Conservation (phyloP, 2,113 vertebrate genomes). For the Ciconia maguari region DNA sequence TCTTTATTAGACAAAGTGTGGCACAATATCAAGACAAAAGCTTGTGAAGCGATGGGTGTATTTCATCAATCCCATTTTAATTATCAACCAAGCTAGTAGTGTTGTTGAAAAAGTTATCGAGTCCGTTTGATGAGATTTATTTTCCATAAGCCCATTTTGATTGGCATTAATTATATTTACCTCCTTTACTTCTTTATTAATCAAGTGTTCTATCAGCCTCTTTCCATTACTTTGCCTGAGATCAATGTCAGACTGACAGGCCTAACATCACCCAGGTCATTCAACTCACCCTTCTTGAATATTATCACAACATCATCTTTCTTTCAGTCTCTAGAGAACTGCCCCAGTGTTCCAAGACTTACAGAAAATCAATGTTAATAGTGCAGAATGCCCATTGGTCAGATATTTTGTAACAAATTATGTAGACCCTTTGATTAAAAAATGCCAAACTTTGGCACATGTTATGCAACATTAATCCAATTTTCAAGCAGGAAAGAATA, state of each 20-base stretch:
- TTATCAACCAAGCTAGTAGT: neutral
- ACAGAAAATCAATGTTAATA: neutral
- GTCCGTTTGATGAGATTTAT: neutral
- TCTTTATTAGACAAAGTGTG: neutral
- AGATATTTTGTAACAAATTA: neutral
- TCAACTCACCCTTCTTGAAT: neutral
- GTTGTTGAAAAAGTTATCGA: neutral
- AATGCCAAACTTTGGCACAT: neutral
- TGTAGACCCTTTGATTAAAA: neutral
- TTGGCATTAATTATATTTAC: conserved; percentile 8
- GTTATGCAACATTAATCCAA: neutral
- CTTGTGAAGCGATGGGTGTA: neutral
- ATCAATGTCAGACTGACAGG: conserved; percentile 7
- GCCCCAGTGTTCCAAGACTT: neutral
- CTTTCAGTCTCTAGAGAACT: neutral
- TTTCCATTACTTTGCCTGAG: neutral
- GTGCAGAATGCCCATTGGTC: neutral
- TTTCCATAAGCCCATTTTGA: neutral
- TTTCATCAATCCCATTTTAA: neutral
- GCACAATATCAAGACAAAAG: neutral
- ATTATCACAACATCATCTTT: conserved; percentile 5
- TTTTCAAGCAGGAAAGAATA: neutral
- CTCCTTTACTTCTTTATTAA: conserved; percentile 16
- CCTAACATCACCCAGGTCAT: neutral
- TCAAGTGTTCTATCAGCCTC: neutral